These are phyloP conservation scores for Syncerus caffer DNA, from an alignment of 2,797 vertebrate species.

Conservation along the genomic window DNA sequence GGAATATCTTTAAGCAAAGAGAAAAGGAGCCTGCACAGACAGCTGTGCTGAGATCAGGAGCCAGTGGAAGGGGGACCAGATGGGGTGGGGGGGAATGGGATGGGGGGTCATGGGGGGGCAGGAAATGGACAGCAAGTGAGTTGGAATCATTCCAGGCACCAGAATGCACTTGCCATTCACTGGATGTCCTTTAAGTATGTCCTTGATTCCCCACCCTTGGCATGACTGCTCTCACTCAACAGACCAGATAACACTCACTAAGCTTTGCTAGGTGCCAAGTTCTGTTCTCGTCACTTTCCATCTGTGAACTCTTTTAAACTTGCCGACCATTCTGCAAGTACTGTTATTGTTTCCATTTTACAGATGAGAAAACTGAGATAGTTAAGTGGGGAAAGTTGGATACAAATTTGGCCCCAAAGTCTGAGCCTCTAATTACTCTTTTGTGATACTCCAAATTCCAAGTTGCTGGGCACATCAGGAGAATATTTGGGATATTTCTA, in stretches of 20 bases:
- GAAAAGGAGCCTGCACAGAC: neutral
- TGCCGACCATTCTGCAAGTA: neutral
- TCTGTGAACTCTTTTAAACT: neutral
- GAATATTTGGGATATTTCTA: neutral
- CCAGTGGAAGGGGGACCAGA: neutral
- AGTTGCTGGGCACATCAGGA: neutral
- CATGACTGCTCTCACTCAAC: neutral
- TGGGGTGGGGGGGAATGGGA: neutral
- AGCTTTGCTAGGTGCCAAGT: neutral
- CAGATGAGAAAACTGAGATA: neutral
- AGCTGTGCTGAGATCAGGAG: neutral
- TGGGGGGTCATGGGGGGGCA: neutral
- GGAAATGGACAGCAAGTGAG: neutral
- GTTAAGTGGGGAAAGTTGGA: neutral
- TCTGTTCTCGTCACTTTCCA: neutral
- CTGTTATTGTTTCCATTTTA: neutral
- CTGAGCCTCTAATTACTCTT: neutral
- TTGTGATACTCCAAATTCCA: neutral
- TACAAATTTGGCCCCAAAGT: neutral
- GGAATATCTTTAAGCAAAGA: neutral
- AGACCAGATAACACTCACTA: neutral
- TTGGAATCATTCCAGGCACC: neutral
- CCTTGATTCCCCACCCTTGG: neutral
- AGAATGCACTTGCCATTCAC: neutral
- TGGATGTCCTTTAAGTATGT: neutral